Conservation (phyloP, 2,888 invertebrate genomes). For the Mimas tiliae region DNA sequence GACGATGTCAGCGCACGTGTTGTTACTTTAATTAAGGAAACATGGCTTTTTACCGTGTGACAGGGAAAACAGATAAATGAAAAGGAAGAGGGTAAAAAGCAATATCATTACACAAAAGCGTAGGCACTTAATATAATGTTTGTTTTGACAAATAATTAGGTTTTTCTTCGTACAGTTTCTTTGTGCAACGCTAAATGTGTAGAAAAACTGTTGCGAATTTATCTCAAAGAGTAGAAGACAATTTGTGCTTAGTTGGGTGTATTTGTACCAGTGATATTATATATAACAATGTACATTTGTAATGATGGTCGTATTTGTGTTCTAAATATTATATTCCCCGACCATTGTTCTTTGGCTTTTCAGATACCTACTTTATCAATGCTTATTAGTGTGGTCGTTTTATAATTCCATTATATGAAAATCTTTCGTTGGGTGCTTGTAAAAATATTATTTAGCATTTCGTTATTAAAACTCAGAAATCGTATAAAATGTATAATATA, state of each 20-base stretch:
- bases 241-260: not conserved
- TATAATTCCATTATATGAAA: no score
- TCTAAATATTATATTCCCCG: not conserved
- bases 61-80: conserved; percentile 35
- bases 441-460: no score
- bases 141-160: conserved; percentile 24
- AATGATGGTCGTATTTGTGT: not conserved
- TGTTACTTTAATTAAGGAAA: conserved; percentile 59
- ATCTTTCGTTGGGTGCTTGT: no score
- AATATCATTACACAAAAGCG: conserved; percentile 28
- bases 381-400: no score
- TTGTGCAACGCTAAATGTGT: not conserved
- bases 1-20: conserved; percentile 49
- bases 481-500: no score
- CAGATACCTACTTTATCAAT: no score
- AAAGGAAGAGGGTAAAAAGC: conserved; percentile 28
- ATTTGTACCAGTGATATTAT: not conserved
- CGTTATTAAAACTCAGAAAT: no score
- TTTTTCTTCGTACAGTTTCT: not conserved
- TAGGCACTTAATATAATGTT: conserved; percentile 25
- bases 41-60: conserved; percentile 50
- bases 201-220: conserved; percentile 3
- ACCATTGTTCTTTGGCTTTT: not conserved
- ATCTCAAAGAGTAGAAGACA: not conserved
- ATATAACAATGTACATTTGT: not conserved